Conservation (phyloP, 2,113 vertebrate genomes). For the Odontesthes bonariensis region DNA sequence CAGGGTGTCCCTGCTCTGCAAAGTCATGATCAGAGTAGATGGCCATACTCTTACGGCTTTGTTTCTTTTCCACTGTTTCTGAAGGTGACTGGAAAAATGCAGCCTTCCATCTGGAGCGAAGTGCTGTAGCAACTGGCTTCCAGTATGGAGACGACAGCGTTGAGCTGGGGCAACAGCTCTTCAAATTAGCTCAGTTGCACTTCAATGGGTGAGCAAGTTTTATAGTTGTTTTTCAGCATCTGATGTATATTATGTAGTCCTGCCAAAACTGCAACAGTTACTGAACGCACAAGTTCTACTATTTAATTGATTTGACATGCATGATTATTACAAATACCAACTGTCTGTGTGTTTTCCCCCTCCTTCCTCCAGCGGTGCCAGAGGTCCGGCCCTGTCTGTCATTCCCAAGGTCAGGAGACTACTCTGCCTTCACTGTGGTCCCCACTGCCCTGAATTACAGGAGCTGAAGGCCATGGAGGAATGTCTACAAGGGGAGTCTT, state of each 20-base stretch:
- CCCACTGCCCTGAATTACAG: slow-evolving; percentile 82
- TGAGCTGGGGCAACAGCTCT: slow-evolving; percentile 91
- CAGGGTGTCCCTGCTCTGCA: not conserved
- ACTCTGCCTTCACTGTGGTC: slow-evolving; percentile 85
- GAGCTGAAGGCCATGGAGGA: slow-evolving; percentile 90
- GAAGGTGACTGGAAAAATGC: slow-evolving; percentile 91
- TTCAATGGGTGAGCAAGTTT: slow-evolving; percentile 90
- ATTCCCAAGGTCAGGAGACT: slow-evolving; percentile 85
- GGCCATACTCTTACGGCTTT: not conserved
- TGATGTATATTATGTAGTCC: not conserved
- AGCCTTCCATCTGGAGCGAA: slow-evolving; percentile 85
- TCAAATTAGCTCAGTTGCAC: slow-evolving; percentile 93
- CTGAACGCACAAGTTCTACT: not conserved
- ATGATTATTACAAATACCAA: slow-evolving; percentile 6
- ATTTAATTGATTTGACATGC: not conserved
- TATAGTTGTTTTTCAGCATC: not conserved
- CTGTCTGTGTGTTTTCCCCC: slow-evolving; percentile 8
- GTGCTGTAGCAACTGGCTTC: slow-evolving; percentile 79
- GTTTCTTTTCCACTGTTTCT: slow-evolving; percentile 15
- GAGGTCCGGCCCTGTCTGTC: slow-evolving; percentile 81
- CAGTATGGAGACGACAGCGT: slow-evolving; percentile 89
- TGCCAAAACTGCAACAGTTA: not conserved
- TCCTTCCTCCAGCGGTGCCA: slow-evolving; percentile 53
- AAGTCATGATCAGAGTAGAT: too few species aligned
- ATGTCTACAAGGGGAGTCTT: slow-evolving; percentile 78